Conservation (phyloP, 2,888 invertebrate genomes). For the Eugnorisma glareosa region DNA sequence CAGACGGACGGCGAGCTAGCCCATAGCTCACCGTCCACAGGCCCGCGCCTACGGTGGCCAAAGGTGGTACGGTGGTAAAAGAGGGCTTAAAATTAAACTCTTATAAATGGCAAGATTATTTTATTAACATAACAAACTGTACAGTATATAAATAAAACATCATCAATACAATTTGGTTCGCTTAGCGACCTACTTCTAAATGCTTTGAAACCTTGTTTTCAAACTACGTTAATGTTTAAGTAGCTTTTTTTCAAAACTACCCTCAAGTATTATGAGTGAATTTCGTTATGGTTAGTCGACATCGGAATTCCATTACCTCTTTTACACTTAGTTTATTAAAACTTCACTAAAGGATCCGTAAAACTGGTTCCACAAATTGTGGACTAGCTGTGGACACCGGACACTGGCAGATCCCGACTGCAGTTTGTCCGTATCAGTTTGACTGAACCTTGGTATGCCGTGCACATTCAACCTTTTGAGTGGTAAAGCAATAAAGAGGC, state of each 20-base stretch:
- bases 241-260: background rate
- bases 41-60: no score
- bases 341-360: background rate
- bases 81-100: background rate
- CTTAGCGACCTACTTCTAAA: slow-evolving; percentile 38
- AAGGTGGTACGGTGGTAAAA: no score
- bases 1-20: no score
- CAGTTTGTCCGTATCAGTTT: background rate
- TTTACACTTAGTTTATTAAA: background rate
- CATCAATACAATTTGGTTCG: slow-evolving; percentile 21
- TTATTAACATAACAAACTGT: slow-evolving; percentile 48
- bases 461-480: background rate
- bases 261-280: background rate
- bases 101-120: slow-evolving; percentile 49
- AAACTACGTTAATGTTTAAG: background rate
- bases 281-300: background rate
- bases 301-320: background rate
- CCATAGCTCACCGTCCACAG: no score
- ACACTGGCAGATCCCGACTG: background rate
- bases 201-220: background rate
- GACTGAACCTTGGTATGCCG: background rate
- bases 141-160: slow-evolving; percentile 31
- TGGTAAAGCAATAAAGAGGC: background rate
- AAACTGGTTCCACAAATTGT: background rate
- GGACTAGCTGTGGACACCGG: background rate